Evolutionary conservation across 1,140 invertebrate species (phyloP).

Genomic region (Ladona fulva): DNA sequence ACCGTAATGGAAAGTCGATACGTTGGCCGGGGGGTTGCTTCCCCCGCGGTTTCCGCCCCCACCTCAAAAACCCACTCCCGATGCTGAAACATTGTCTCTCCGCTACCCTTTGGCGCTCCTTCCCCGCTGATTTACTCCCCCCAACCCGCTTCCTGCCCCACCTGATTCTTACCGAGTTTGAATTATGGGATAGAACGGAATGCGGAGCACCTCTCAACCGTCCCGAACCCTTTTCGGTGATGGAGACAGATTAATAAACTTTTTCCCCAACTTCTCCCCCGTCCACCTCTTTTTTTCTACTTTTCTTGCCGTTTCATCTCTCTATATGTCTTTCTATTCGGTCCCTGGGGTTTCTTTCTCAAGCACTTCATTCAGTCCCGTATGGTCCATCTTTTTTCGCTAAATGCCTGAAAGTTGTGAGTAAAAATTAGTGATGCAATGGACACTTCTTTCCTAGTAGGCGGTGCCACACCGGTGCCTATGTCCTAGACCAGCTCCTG

Average conservation of each 20-base stretch:
- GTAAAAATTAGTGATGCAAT: too few species aligned
- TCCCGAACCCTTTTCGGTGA: not conserved
- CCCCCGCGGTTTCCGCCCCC: too few species aligned
- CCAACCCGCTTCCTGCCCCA: not conserved
- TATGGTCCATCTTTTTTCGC: too few species aligned
- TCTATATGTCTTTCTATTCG: not conserved
- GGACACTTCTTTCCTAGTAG: too few species aligned
- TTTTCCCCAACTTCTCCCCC: not conserved
- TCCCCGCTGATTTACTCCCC: not conserved
- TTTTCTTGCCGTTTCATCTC: not conserved
- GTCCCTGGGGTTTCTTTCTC: not conserved
- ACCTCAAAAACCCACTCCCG: too few species aligned
- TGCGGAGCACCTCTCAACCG: not conserved
- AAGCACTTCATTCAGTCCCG: too few species aligned
- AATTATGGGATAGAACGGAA: not conserved
- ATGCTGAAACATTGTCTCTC: too few species aligned
- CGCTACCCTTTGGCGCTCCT: too few species aligned
- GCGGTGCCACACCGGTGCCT: too few species aligned
- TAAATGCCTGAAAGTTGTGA: too few species aligned
- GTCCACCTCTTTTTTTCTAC: not conserved
- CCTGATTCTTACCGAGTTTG: not conserved
- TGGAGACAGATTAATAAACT: conserved; percentile 10
- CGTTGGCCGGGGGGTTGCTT: not conserved
- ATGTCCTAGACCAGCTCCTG: too few species aligned
- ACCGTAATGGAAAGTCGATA: conserved; percentile 2